phyloP scores from a whole-genome alignment of 2,888 invertebrate genomes.

The Muscina levida region DNA sequence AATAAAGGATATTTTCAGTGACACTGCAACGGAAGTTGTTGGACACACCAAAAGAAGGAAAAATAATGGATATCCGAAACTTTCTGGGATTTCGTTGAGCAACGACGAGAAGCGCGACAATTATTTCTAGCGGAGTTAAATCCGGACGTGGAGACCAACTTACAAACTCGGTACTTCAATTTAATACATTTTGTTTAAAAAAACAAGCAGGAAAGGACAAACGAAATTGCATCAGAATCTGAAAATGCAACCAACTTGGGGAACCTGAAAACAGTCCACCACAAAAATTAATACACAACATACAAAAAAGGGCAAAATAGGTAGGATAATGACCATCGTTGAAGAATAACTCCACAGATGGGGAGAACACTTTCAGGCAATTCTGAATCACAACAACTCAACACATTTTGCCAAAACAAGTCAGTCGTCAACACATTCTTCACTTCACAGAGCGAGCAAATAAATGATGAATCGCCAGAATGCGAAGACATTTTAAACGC shows the following conservation, averaged over 20 bases:
- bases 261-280: neutral
- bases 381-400: neutral
- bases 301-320: neutral
- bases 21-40: constrained; percentile 7
- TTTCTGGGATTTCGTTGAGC: neutral
- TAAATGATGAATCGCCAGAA: neutral
- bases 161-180: neutral
- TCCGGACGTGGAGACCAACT: neutral
- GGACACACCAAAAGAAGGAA: neutral
- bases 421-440: neutral
- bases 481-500: neutral
- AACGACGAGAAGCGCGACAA: neutral
- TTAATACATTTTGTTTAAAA: neutral
- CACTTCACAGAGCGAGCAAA: neutral
- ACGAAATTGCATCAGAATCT: neutral
- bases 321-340: neutral
- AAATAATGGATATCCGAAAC: constrained; percentile 11
- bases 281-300: neutral
- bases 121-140: neutral
- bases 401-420: neutral
- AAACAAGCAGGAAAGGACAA: neutral
- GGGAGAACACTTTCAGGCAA: neutral
- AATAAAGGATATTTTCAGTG: constrained; percentile 3
- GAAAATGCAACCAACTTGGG: too few species aligned
- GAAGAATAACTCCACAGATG: neutral